Percentiles rank a stretch among this genome's conserved stretches.
Evolutionary conservation across 2,113 vertebrate species (phyloP).

Genomic region (Trematocara variabile): DNA sequence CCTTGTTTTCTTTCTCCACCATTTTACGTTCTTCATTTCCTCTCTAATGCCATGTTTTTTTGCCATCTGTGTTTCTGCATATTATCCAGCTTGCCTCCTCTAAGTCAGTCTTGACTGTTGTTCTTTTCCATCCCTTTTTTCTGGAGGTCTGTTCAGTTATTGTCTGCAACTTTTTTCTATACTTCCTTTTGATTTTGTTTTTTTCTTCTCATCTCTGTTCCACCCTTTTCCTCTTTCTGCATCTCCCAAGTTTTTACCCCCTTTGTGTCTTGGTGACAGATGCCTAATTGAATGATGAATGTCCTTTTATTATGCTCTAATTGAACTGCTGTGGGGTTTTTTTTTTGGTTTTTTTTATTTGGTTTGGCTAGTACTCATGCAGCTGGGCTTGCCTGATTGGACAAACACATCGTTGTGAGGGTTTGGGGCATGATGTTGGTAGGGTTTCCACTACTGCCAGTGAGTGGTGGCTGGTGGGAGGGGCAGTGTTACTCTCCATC

Average conservation of each 20-base stretch:
- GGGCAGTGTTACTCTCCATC: constrained; percentile 85
- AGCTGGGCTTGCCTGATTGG: constrained; percentile 73
- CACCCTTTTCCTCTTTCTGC: too few relatives aligned
- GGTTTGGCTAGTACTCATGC: constrained; percentile 83
- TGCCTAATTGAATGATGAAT: too few relatives aligned
- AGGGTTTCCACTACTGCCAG: not conserved
- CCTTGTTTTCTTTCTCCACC: constrained; percentile 5
- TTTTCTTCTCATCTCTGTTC: too few relatives aligned
- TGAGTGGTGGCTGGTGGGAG: constrained; percentile 76
- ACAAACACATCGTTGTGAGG: not conserved
- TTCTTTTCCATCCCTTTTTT: not conserved
- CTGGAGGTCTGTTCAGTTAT: not conserved
- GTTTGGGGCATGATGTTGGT: constrained; percentile 14
- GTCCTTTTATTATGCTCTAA: too few relatives aligned
- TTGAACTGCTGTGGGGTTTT: too few relatives aligned
- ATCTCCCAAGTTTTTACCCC: too few relatives aligned
- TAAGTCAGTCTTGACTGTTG: constrained; percentile 35
- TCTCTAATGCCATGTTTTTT: not conserved
- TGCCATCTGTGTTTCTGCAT: not conserved
- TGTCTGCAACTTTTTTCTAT: constrained; percentile 1
- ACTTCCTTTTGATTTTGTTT: too few relatives aligned
- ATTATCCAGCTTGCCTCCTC: not conserved
- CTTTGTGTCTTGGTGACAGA: too few relatives aligned
- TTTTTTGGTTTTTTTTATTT: not conserved
- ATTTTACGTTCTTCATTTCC: not conserved